Base-by-base conservation (phyloP, 1,140 invertebrate species). In the Ceratosolen fusciceps region DNA sequence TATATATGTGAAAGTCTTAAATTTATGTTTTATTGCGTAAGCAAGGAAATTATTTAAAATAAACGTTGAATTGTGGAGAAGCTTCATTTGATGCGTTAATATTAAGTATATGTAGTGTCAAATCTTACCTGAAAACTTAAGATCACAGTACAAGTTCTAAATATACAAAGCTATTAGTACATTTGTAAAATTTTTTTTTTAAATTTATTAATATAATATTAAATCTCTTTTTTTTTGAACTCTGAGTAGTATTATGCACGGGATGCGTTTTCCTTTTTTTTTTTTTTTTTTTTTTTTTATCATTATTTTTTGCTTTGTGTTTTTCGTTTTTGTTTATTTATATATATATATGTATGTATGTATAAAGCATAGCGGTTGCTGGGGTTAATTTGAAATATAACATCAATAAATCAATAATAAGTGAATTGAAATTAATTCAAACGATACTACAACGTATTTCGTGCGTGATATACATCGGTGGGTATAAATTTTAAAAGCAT, bases 171-270 rank as follows among this genome's bases (percentile, higher is more conserved):
- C 26, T 16, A 29, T 60, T 60, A 60, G 29, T 16, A 31, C n/a
- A 16, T 2, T 31, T 31, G 12, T 43, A 43, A 3, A 5, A 60
- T 12, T 60, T 31, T 37, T 54, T 1, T 65, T 65, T 21, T 16
- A 65, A 19, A 37, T 65, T 65, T 65, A 65, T 62, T 19, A 62
- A 34, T 34, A n/a, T 65, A 65, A 65, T 3, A 34, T 65, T 37
- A 16, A 5, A 10, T 37, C 0, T 37, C n/a, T n/a, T n/a, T 16
- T n/a, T 37, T 37, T n/a, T 3, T 10, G 5, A 14, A 37, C 21
- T 65, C 2, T n/a, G 19, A 7, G 16, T 37, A n/a, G 5, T 34
- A 29, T 65, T 37, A 65, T 37, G 60, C 34, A 65, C 60, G 37
- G 60, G 29, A 62, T 34, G n/a, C n/a, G n/a, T n/a, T n/a, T n/a